Base-by-base conservation (phyloP, 92 coral and sea anemone genomes). In the Heliopora coerulea region DNA sequence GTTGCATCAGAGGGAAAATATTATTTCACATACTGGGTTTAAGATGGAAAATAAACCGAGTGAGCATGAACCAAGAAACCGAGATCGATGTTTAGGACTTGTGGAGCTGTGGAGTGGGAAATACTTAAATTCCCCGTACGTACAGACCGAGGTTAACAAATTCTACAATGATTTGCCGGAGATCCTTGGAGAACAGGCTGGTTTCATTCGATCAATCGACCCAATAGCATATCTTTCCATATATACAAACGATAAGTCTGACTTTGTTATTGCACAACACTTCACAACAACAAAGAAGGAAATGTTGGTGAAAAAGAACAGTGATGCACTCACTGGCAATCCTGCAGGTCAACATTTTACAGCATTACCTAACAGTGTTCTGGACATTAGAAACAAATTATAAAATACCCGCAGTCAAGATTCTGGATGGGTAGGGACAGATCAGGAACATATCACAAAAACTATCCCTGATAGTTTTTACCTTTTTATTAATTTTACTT, bases 401-500 rank as follows among this genome's bases (percentile, higher is more conserved):
- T 40, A 29, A 32, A 40, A 48, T 29, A 40, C 64, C 54, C 79
- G 70, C 39, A 62, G 80, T 27, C 84, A 50, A 57, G 6, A 79
- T 42, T 59, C 77, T 40, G 78, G 81, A 8, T 62, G 69, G 69
- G 69, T 44, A 32, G 30, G 65, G 24, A 59, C 79, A 48, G 50
- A 73, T 57, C 23, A n/a, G n/a, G n/a, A n/a, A n/a, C n/a, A n/a
- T n/a, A n/a, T n/a, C n/a, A n/a, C n/a, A n/a, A n/a, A n/a, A 46
- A 63, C 73, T n/a, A 72, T 79, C 48, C 88, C 88, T 18, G 82
- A 79, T 26, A 79, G 88, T 49, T 72, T 79, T 25, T 79, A 62
- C 72, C 75, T 79, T 66, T 84, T 84, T 49, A 56, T 84, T 39
- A 3, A 62, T 86, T 50, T 39, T 85, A 54, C 65, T 85, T 67